Base-by-base conservation (phyloP, 2,888 invertebrate genomes). In the Nymphalis c-album region DNA sequence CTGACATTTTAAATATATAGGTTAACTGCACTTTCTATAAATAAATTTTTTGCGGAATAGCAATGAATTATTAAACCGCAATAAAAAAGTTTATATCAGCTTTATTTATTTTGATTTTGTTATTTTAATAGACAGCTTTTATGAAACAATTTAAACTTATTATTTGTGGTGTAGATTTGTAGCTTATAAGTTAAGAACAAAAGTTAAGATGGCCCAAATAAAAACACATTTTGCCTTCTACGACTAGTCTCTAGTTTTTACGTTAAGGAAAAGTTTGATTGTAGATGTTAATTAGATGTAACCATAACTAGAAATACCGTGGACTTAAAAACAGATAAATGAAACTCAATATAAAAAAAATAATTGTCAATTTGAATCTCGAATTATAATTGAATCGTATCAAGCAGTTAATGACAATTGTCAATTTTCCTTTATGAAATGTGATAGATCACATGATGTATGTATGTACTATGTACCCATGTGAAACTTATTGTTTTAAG, bases 361-460 rank as follows among this genome's bases (percentile, higher is more conserved):
- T 48, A 64, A 66, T 35, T 55, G 74, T 72, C 72, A 74, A 73
- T 71, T 74, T 67, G 63, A 47, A 64, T 57, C 68, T 70, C 50
- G 59, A 61, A 69, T 65, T 71, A 67, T 63, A 59, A 51, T 51
- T 40, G 57, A 57, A 57, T 40, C 40, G 40, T 61, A 69, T 65
- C 55, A 61, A 68, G 47, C 69, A 68, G 60, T 64, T 60, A 69
- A 67, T 67, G 71, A 68, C 68, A 68, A 72, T 65, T 67, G 71
- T 74, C 75, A 85, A 85, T 84, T 87, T 86, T 86, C 81, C 81
- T 84, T 86, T 85, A 76, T 72, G 75, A 79, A 85, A 85, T 91
- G 90, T 93, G 88, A 93, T 91, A 87, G 77, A 73, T 73, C 75
- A 76, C 79, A 77, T 78, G 76, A 67, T 75, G 63, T 74, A 73